Percentiles rank a stretch among this genome's conserved stretches.
These are phyloP conservation scores for Altica lythri DNA, from an alignment of 2,888 invertebrate genomes.

Conservation along the genomic window DNA sequence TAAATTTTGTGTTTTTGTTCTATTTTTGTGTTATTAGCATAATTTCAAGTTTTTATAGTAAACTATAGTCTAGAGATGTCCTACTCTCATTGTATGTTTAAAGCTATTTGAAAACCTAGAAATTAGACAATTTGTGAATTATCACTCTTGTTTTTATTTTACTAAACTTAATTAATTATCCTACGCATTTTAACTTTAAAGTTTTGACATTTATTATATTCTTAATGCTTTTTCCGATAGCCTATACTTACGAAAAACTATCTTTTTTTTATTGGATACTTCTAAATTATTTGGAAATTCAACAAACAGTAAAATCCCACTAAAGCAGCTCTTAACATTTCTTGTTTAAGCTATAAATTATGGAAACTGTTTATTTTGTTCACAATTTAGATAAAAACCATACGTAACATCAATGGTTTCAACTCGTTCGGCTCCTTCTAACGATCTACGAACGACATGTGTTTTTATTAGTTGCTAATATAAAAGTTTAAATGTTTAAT, in stretches of 20 bases:
- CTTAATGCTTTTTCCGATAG: conserved; percentile 10
- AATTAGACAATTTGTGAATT: too few relatives aligned
- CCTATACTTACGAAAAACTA: conserved; percentile 12
- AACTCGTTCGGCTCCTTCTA: conserved; percentile 31
- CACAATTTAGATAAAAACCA: conserved; percentile 39
- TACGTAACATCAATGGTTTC: conserved; percentile 38
- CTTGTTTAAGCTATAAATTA: conserved; percentile 31
- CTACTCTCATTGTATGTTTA: too few relatives aligned
- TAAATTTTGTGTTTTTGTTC: too few relatives aligned
- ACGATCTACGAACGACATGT: conserved; percentile 37
- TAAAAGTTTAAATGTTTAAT: conserved; percentile 33
- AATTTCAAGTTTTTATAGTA: too few relatives aligned
- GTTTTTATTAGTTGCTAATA: conserved; percentile 38
- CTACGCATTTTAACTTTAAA: too few relatives aligned
- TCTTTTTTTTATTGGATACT: conserved; percentile 18
- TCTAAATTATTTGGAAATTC: conserved; percentile 17
- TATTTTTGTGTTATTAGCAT: too few relatives aligned
- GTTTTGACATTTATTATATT: background rate
- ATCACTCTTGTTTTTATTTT: too few relatives aligned
- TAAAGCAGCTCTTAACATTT: conserved; percentile 8
- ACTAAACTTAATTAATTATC: too few relatives aligned
- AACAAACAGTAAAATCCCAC: conserved; percentile 17
- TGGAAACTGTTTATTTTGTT: conserved; percentile 33
- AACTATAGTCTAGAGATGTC: too few relatives aligned
- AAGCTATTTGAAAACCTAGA: too few relatives aligned